Percentiles rank a stretch among this genome's conserved stretches.
Conservation (phyloP, 2,797 vertebrate genomes). For the Leptoclinus maculatus region DNA sequence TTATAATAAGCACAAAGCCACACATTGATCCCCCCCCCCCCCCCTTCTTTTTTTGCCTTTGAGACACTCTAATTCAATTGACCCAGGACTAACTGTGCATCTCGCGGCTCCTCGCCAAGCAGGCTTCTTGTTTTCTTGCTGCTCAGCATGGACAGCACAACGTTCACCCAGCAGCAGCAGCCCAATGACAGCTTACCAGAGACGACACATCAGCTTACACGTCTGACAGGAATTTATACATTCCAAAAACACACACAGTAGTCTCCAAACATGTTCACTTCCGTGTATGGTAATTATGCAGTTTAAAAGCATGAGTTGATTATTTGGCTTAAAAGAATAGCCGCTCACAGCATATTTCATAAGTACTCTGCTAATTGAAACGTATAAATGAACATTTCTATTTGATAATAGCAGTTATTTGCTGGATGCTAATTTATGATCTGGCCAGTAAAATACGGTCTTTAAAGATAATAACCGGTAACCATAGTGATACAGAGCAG, state of each 20-base stretch:
- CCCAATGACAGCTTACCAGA: slow-evolving; percentile 57
- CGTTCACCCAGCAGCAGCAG: slow-evolving; percentile 49
- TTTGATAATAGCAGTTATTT: slow-evolving; percentile 1
- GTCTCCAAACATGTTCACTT: neutral
- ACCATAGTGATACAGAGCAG: slow-evolving; percentile 32
- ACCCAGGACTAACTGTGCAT: slow-evolving; percentile 70
- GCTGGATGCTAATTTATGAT: slow-evolving; percentile 9
- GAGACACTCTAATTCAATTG: slow-evolving; percentile 58
- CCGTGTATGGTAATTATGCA: neutral
- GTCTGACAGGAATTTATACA: neutral
- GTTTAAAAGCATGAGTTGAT: neutral
- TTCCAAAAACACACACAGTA: neutral
- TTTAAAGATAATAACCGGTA: slow-evolving; percentile 25
- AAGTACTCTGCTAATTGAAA: neutral
- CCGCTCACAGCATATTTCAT: neutral
- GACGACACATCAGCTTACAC: slow-evolving; percentile 31
- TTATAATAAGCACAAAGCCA: slow-evolving; percentile 35
- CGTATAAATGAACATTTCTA: neutral
- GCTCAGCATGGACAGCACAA: slow-evolving; percentile 59
- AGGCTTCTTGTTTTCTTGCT: slow-evolving; percentile 48
- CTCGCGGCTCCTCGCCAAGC: slow-evolving; percentile 58
- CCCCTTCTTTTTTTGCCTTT: slow-evolving; percentile 46
- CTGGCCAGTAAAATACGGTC: slow-evolving; percentile 8
- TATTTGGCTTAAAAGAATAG: neutral
- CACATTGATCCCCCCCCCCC: slow-evolving; percentile 23